phyloP scores from a whole-genome alignment of 2,797 vertebrate species.

The Champsocephalus esox region DNA sequence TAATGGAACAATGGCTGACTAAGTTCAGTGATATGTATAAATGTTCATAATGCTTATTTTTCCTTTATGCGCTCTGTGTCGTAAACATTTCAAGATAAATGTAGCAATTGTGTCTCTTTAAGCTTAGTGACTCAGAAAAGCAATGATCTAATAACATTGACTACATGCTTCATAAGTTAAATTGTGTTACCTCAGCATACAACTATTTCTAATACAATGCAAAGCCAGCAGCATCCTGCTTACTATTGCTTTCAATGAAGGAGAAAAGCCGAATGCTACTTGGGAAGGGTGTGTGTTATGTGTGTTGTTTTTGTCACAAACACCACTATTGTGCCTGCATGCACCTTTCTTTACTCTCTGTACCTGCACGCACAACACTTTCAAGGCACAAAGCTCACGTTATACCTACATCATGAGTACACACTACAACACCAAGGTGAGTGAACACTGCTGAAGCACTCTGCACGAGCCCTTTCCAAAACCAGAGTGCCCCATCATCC shows the following conservation, averaged over 20 bases:
- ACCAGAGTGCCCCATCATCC: slow-evolving; percentile 39
- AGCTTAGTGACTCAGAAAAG: not conserved
- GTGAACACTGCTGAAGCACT: slow-evolving; percentile 9
- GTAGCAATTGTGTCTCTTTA: not conserved
- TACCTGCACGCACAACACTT: slow-evolving; percentile 18
- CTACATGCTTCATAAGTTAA: not conserved
- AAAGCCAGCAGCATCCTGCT: slow-evolving; percentile 16
- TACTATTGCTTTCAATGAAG: slow-evolving; percentile 1
- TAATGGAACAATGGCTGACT: not conserved
- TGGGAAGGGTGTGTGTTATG: slow-evolving; percentile 5
- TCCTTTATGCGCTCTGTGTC: not conserved
- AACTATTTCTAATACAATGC: slow-evolving; percentile 23
- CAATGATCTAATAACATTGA: slow-evolving; percentile 1
- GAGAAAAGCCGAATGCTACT: slow-evolving; percentile 7
- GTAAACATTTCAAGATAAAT: not conserved
- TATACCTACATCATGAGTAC: slow-evolving; percentile 11
- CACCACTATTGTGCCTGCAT: slow-evolving; percentile 47
- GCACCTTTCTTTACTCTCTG: slow-evolving; percentile 21
- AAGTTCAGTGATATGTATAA: not conserved
- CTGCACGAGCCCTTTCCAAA: not conserved
- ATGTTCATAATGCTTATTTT: not conserved
- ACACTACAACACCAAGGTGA: slow-evolving; percentile 30
- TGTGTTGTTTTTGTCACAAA: slow-evolving; percentile 48
- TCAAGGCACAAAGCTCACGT: slow-evolving; percentile 3
- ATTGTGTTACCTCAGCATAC: slow-evolving; percentile 2